These are phyloP conservation scores for Fringilla coelebs DNA, from an alignment of 2,797 vertebrate species.

Conservation along the genomic window DNA sequence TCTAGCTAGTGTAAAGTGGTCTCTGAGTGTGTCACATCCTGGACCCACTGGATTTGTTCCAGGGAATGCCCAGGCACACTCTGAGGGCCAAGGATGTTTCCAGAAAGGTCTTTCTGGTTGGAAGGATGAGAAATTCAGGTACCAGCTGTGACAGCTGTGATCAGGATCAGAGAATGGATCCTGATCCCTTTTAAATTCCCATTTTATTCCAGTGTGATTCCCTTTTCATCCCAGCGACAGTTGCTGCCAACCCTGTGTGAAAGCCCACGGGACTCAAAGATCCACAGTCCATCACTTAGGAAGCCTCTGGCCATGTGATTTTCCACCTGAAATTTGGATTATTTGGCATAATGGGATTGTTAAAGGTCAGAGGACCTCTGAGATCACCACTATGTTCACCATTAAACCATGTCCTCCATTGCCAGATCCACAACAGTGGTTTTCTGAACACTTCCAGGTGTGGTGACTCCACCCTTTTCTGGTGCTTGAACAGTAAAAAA, in stretches of 20 bases:
- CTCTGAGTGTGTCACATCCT: rapidly evolving
- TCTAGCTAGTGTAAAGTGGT: background rate
- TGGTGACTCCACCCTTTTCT: background rate
- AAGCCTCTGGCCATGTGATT: background rate
- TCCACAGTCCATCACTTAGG: rapidly evolving
- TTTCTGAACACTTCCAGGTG: background rate
- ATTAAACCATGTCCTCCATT: background rate
- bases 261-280: background rate
- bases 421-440: rapidly evolving
- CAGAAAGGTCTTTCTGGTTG: background rate
- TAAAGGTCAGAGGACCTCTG: background rate
- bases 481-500: background rate
- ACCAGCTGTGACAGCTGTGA: background rate
- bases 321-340: background rate
- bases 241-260: background rate
- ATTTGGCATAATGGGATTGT: background rate
- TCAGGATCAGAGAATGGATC: background rate
- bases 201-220: rapidly evolving
- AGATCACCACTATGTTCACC: background rate
- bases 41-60: background rate
- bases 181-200: background rate
- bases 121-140: background rate
- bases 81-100: background rate
- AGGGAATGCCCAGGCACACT: background rate
- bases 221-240: background rate